phyloP scores from a whole-genome alignment of 2,888 invertebrate species.

The Cantharis flavilabris region DNA sequence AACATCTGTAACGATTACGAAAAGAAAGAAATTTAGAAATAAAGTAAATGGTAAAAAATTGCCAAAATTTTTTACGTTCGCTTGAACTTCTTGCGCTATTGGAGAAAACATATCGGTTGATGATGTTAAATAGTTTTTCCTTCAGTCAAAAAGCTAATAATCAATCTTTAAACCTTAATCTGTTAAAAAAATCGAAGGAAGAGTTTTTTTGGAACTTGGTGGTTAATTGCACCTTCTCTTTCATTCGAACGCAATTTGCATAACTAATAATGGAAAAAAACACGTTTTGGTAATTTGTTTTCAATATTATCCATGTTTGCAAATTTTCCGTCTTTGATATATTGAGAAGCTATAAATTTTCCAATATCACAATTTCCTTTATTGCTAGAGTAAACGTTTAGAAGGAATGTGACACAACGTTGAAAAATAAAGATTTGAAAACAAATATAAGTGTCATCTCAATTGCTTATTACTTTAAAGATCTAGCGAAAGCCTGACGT shows the following conservation, averaged over 20 bases:
- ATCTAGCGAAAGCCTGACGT: not conserved
- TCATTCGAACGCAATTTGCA: not conserved
- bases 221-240: not conserved
- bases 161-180: not conserved
- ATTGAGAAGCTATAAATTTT: not conserved
- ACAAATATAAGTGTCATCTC: not conserved
- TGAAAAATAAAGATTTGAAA: not conserved
- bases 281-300: not conserved
- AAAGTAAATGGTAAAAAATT: not conserved
- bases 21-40: not conserved
- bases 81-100: not conserved
- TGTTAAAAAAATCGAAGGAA: not conserved
- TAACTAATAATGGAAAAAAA: not conserved
- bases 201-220: not conserved
- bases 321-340: not conserved
- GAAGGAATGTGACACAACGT: not conserved
- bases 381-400: not conserved
- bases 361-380: not conserved
- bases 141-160: not conserved
- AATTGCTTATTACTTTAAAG: not conserved
- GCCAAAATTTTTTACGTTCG: not conserved
- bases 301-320: not conserved
- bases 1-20: not conserved
- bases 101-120: not conserved
- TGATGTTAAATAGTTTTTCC: not conserved